Base-by-base conservation (phyloP, 2,888 invertebrate species). In the Alentia gelatinosa region DNA sequence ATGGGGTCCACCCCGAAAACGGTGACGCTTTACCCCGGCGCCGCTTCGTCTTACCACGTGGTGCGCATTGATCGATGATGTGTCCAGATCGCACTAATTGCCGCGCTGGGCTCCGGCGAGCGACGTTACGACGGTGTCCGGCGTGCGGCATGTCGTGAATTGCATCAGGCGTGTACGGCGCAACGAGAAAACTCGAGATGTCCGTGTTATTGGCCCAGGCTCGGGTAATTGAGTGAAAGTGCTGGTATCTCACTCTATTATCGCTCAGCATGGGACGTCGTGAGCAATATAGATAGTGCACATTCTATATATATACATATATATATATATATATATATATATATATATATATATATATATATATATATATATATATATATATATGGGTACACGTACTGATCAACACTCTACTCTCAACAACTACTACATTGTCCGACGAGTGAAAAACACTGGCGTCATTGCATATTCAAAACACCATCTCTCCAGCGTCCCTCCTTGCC, bases 1-100 rank as follows among this genome's bases (percentile, higher is more conserved):
- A 86, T 42, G 1, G 7, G 86, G 47, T 26, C 86, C 39, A 83
- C 86, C 42, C 86, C 42, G 86, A 86, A 86, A 86, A 42, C 47
- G 86, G 47, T 86, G 86, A 86, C 86, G 86, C 47, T 86, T 50
- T 86, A 86, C 86, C 86, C 86, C 86, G 47, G 26, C 50, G 79
- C 47, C 50, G 19, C 84, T 86, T 4, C 33, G 86, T 86, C 86
- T 86, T 86, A 4, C 47, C 86, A 86, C 86, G 40, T 83, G 86
- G 86, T 86, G 23, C 86, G 30, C 47, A 47, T 23, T 47, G 86
- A 86, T 86, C 7, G 86, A 86, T 86, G 86, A 86, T 47, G 86
- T 86, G 86, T 86, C 86, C 26, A 23, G 19, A 86, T 15, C 30
- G 9, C 47, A 86, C 86, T 86, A 86, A 86, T 86, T 86, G 86